phyloP scores from a whole-genome alignment of 2,797 vertebrate genomes.

The Astyanax mexicanus region DNA sequence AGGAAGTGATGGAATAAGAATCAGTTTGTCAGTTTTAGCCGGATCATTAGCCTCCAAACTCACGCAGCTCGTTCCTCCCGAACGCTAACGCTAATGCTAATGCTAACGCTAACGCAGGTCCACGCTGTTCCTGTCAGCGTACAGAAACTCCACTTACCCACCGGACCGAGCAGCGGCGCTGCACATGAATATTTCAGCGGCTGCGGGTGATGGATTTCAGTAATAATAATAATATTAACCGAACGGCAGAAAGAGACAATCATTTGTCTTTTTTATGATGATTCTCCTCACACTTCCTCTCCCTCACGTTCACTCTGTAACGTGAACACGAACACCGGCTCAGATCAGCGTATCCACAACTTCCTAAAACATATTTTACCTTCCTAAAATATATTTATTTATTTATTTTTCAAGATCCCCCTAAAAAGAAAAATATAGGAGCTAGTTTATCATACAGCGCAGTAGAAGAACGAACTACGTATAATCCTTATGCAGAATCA shows the following conservation, averaged over 20 bases:
- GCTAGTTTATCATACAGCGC: no score
- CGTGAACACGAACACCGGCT: no score
- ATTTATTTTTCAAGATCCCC: no score
- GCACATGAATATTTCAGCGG: conserved; percentile 46
- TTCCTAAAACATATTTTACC: no score
- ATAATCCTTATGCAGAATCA: no score
- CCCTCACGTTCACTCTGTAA: no score
- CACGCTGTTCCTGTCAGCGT: not conserved
- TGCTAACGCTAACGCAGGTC: not conserved
- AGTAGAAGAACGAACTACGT: no score
- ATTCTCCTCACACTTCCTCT: no score
- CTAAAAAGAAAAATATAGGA: no score
- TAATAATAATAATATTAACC: not conserved
- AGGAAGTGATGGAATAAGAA: not conserved
- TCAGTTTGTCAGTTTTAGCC: not conserved
- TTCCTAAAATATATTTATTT: no score
- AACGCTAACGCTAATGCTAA: not conserved
- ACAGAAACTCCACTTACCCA: not conserved
- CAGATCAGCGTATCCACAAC: no score
- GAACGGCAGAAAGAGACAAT: not conserved
- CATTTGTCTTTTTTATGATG: conserved; percentile 49
- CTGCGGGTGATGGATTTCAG: not conserved
- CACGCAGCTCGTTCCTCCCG: not conserved
- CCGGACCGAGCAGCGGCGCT: conserved; percentile 5
- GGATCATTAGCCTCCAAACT: not conserved